Conservation (phyloP, 1,140 invertebrate genomes). For the Protaetia brevitarsis region DNA sequence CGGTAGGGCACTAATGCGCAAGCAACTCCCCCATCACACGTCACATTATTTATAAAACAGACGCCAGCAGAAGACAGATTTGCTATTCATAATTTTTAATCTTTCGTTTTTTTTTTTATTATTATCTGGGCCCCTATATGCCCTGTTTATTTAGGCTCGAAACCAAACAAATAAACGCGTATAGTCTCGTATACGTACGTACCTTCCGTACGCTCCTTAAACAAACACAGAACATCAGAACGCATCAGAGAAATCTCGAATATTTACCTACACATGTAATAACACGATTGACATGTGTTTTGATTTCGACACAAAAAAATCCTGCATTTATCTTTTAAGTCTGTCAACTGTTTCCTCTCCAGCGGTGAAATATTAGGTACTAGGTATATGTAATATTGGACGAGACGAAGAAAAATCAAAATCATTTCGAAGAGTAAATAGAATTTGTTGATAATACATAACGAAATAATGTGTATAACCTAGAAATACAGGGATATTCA, state of each 20-base stretch:
- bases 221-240: too few relatives aligned
- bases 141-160: constrained; percentile 19
- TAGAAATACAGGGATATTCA: too few relatives aligned
- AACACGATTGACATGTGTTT: constrained; percentile 26
- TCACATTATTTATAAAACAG: constrained; percentile 23
- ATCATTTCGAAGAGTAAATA: too few relatives aligned
- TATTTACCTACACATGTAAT: constrained; percentile 26
- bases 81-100: constrained; percentile 27
- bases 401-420: too few relatives aligned
- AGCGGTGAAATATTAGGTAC: not conserved
- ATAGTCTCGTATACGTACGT: not conserved
- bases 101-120: constrained; percentile 1
- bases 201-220: not conserved
- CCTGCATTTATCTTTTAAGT: constrained; percentile 24
- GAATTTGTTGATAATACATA: too few relatives aligned
- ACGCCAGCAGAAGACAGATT: constrained; percentile 11
- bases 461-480: too few relatives aligned
- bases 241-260: constrained; percentile 17
- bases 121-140: too few relatives aligned
- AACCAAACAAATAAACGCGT: constrained; percentile 20
- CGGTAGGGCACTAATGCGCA: too few relatives aligned
- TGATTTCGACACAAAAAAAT: constrained; percentile 20
- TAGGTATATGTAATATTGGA: too few relatives aligned
- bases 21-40: not conserved
- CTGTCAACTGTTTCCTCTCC: constrained; percentile 23